Conservation (phyloP, 2,797 vertebrate species). For the Poecilia picta region DNA sequence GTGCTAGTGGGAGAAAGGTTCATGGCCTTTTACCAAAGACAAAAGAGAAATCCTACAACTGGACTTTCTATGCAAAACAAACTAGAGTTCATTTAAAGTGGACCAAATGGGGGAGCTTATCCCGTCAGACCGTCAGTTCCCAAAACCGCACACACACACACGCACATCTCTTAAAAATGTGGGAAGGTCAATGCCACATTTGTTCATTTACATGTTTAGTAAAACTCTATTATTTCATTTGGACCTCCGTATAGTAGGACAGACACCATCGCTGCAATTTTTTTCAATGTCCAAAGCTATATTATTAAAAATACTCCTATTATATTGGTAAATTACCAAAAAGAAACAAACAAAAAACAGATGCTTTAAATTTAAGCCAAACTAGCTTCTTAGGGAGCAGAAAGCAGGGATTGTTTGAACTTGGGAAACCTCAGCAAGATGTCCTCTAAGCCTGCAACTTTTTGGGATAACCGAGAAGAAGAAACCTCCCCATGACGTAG, state of each 20-base stretch:
- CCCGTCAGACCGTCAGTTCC: too few relatives aligned
- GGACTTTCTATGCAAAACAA: too few relatives aligned
- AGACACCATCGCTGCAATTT: neutral
- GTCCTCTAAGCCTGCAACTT: constrained; percentile 33
- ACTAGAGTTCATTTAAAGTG: too few relatives aligned
- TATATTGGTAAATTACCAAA: neutral
- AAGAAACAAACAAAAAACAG: neutral
- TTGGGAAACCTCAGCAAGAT: constrained; percentile 39
- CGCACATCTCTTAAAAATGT: too few relatives aligned
- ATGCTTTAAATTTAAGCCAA: constrained; percentile 17
- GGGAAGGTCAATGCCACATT: neutral
- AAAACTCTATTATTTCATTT: neutral
- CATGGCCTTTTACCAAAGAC: too few relatives aligned
- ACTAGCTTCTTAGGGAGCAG: constrained; percentile 13
- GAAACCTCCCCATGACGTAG: constrained; percentile 42
- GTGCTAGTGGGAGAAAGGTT: too few relatives aligned
- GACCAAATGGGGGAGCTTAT: too few relatives aligned
- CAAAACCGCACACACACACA: too few relatives aligned
- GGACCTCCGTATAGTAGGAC: neutral
- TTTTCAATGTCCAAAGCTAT: neutral
- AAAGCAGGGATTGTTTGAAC: constrained; percentile 2
- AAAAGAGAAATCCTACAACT: too few relatives aligned
- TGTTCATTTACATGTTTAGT: neutral
- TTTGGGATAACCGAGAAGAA: constrained; percentile 44
- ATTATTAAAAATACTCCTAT: neutral